Conservation (phyloP, 1,140 invertebrate species). For the Trinorchestia longiramus region DNA sequence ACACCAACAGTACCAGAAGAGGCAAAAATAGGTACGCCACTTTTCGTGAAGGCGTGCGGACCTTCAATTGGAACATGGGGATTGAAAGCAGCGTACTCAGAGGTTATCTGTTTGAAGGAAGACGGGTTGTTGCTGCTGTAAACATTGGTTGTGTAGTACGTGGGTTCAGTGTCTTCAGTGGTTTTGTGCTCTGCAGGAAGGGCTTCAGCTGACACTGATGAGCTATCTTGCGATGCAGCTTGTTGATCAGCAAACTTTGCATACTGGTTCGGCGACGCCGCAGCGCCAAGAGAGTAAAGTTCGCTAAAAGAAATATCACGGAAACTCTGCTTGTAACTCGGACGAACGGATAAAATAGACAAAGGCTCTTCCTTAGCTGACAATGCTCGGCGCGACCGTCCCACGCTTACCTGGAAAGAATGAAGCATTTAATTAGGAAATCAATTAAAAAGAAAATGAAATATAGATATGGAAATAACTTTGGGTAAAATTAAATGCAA, state of each 20-base stretch:
- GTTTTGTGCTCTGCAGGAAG: background rate
- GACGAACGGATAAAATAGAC: constrained; percentile 25
- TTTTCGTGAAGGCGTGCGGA: background rate
- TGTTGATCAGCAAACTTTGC: constrained; percentile 26
- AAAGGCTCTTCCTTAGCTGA: constrained; percentile 15
- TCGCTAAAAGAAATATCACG: constrained; percentile 47
- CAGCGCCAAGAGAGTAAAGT: constrained; percentile 7
- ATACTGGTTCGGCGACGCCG: constrained; percentile 9
- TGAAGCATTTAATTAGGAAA: background rate
- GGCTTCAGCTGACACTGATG: background rate
- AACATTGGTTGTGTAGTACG: background rate
- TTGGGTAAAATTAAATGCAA: too few relatives aligned
- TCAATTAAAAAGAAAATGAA: background rate
- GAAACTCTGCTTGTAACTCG: constrained; percentile 42
- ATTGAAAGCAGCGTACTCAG: background rate
- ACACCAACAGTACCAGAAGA: background rate
- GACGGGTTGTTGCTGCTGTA: background rate
- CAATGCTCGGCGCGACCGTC: background rate
- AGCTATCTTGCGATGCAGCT: background rate
- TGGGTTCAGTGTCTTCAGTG: background rate
- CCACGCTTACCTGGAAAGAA: constrained; percentile 13
- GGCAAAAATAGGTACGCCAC: background rate
- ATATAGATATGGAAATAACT: background rate
- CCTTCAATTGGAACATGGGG: background rate
- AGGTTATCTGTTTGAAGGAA: background rate